Base-by-base conservation (phyloP, 1,140 invertebrate genomes). In the Drosophila pallidifrons region DNA sequence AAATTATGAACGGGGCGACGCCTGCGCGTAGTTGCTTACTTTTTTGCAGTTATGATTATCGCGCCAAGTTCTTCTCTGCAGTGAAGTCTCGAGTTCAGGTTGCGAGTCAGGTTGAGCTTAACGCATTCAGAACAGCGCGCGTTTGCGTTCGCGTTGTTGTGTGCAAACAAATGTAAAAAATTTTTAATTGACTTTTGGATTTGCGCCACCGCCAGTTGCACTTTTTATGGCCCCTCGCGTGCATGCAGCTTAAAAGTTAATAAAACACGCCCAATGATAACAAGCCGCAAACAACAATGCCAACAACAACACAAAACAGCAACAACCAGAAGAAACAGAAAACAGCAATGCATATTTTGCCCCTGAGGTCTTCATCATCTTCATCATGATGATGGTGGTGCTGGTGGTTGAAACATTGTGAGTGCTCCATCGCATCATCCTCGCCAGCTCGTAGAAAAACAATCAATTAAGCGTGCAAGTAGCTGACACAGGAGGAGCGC, bases 151-250 rank as follows among this genome's bases (percentile, higher is more conserved):
- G 32, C 32, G 32, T 67, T 71, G 65, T 54, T 87, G 77, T 80
- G 85, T 89, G 86, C 85, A 89, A 89, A 89, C 85, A 89, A 89
- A 89, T 89, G 85, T 85, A 89, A 89, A 89, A 89, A 90, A 89
- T 83, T 89, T 89, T 89, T 89, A 89, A 89, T 89, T 89, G 85
- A 89, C 85, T 89, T 88, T 89, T 89, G 85, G 81, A 89, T 82
- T 88, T 72, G 54, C 65, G 78, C 77, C 66, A 61, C 79, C 81
- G 73, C 64, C 82, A 89, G 85, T 85, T 89, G 85, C 85, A 89
- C 86, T 89, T 87, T 85, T 89, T 89, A 89, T 89, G 85, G 85
- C 85, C 78, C 69, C 85, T 89, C 81, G 85, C 85, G 85, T 88
- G 85, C 75, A 89, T 81, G 71, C 85, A 85, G 85, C 85, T 89